Evolutionary conservation across 2,797 vertebrate species (phyloP).

Genomic region (Ceryle rudis): DNA sequence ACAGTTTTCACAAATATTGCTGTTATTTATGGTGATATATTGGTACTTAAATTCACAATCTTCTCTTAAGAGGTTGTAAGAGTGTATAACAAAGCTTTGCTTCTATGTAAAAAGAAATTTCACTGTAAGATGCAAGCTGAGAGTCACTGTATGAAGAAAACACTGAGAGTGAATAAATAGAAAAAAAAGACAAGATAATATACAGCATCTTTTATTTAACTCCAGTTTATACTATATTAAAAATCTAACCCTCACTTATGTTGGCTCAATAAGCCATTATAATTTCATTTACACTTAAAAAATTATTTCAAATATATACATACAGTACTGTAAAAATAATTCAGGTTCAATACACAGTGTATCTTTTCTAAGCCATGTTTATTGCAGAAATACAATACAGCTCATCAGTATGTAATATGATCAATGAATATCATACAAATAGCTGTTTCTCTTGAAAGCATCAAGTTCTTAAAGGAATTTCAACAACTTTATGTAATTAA

Average conservation of each 20-base stretch:
- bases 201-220: not conserved
- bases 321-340: not conserved
- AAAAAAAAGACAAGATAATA: not conserved
- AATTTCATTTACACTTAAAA: not conserved
- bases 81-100: not conserved
- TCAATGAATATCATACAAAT: not conserved
- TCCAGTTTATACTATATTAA: not conserved
- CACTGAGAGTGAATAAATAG: not conserved
- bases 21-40: not conserved
- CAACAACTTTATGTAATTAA: not conserved
- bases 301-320: not conserved
- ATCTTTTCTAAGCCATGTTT: not conserved
- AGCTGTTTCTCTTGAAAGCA: not conserved
- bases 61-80: not conserved
- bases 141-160: not conserved
- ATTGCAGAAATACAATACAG: not conserved
- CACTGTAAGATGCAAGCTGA: not conserved
- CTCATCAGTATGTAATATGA: not conserved
- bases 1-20: not conserved
- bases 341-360: not conserved
- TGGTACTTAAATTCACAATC: not conserved
- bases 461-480: not conserved
- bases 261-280: not conserved
- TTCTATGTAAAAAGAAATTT: not conserved
- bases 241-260: not conserved